Conservation (phyloP, 2,797 vertebrate genomes). For the Phalanger gymnotis region DNA sequence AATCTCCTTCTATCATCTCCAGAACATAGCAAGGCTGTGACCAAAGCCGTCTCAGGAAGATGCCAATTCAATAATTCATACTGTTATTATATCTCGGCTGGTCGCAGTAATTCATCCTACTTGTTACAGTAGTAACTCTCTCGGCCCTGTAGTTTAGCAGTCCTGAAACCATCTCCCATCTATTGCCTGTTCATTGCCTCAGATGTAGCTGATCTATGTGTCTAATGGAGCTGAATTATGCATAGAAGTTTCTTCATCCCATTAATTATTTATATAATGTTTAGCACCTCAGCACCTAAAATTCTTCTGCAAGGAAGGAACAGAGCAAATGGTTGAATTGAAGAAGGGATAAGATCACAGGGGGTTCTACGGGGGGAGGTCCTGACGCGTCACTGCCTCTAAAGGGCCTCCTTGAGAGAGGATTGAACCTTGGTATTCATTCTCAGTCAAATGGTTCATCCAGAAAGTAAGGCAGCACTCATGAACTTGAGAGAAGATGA, state of each 20-base stretch:
- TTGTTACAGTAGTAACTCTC: constrained; percentile 78
- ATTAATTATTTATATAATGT: constrained; percentile 72
- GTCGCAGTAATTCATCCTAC: constrained; percentile 83
- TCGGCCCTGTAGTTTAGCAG: constrained; percentile 77
- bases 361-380: background rate
- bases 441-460: constrained; percentile 13
- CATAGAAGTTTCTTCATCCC: constrained; percentile 60
- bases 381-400: background rate
- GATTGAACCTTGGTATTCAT: background rate
- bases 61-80: constrained; percentile 88
- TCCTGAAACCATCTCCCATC: constrained; percentile 73
- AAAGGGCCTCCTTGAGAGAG: background rate
- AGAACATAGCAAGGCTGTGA: constrained; percentile 86
- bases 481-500: constrained; percentile 11
- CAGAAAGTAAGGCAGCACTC: constrained; percentile 39
- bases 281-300: constrained; percentile 61
- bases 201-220: constrained; percentile 71
- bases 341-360: background rate
- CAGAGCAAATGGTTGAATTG: constrained; percentile 38
- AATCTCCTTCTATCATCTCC: constrained; percentile 85
- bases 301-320: constrained; percentile 60
- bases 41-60: constrained; percentile 87
- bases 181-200: constrained; percentile 62
- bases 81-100: constrained; percentile 84
- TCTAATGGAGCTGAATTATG: constrained; percentile 76